Evolutionary conservation across 2,113 vertebrate species (phyloP).

Genomic region (Clarias batrachus): DNA sequence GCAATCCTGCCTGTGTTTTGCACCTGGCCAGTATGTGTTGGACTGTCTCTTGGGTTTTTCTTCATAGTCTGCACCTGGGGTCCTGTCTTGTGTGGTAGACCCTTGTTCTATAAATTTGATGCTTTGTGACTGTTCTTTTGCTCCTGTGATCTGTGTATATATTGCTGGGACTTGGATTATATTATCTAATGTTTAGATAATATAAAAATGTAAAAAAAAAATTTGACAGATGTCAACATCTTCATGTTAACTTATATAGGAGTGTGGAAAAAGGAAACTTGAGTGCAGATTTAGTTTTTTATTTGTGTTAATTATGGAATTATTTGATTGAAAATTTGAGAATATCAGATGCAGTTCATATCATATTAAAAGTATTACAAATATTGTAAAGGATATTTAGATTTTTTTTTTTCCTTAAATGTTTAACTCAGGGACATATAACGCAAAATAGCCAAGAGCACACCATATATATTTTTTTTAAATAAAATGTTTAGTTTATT

Average conservation of each 20-base stretch:
- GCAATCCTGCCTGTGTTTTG: too few relatives aligned
- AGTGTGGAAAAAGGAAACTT: background rate
- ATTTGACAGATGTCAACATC: too few relatives aligned
- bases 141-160: too few relatives aligned
- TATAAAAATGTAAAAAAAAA: too few relatives aligned
- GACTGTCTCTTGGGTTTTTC: too few relatives aligned
- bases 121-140: too few relatives aligned
- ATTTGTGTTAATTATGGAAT: background rate
- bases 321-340: background rate
- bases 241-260: background rate
- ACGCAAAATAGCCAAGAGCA: background rate
- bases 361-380: background rate
- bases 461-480: background rate
- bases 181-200: too few relatives aligned
- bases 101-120: too few relatives aligned
- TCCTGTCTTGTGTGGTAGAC: too few relatives aligned
- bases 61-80: too few relatives aligned
- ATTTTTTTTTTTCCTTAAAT: background rate
- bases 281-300: background rate
- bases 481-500: background rate
- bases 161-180: too few relatives aligned
- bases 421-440: background rate
- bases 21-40: too few relatives aligned
- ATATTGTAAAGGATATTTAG: background rate
- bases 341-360: background rate